Evolutionary conservation across 2,113 vertebrate genomes (phyloP), one percentile per base, ranked within the genome.

Genomic region (Erinaceus europaeus): DNA sequence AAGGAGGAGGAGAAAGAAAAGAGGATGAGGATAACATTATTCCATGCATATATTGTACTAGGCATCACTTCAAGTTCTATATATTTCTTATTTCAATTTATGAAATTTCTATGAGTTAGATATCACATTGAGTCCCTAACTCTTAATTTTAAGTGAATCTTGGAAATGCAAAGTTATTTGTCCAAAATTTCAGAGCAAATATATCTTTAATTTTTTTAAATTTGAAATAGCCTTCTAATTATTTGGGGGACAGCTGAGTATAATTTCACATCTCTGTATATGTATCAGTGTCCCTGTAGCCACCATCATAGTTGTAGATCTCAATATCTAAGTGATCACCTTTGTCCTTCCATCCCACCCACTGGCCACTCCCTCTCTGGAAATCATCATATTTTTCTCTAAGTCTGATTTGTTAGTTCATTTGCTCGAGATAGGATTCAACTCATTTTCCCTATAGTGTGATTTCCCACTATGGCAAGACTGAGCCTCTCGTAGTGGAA

Each of bases 41-140:
- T 36, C 13, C 83, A 78, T 64, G 69, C 4, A 7, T 44, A 71
- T n/a, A 15, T 32, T 34, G n/a, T n/a, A 1, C 71, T 53, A n/a
- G 44, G 53, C 46, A 52, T 32, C 27, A 3, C 53, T 27, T 59
- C 29, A 67, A 32, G 1, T 42, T 65, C 34, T 88, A n/a, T n/a
- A n/a, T n/a, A n/a, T n/a, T n/a, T n/a, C n/a, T 82, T 59, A 48
- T 59, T 81, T 87, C 13, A 1, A 80, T 76, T 50, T 69, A 38
- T 89, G 68, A 78, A 52, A 42, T 34, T 55, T 68, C 61, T 72
- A 34, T 79, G 67, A 88, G 13, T 83, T 74, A 68, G 1, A 5
- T 90, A 52, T 69, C 76, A 64, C 27, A 87, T 77, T 76, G 50
- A 64, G n/a, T 8, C 5, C 4, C 13, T 5, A 34, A 48, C 9